Percentiles rank a stretch among this genome's conserved stretches.
These are phyloP conservation scores for Glossophaga mutica DNA, from an alignment of 2,797 vertebrate species.

Conservation along the genomic window DNA sequence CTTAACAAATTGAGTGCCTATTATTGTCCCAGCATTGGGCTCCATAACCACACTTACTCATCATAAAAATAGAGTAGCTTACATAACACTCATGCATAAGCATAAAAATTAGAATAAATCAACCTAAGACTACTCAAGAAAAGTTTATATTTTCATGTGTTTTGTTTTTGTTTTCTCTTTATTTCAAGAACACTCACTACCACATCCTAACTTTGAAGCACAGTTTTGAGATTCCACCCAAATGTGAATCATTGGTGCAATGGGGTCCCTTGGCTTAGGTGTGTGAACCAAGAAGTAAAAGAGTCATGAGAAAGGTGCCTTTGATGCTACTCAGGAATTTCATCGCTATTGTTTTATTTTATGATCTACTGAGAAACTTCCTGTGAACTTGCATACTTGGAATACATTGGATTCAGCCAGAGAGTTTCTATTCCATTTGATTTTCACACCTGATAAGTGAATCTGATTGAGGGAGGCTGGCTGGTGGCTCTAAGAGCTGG, in stretches of 20 bases:
- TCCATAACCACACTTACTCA: neutral
- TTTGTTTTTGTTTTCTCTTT: neutral
- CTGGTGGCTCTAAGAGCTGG: neutral
- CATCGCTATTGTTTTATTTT: neutral
- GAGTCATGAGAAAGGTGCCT: neutral
- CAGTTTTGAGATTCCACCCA: neutral
- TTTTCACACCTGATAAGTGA: constrained; percentile 48
- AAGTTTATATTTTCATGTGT: neutral
- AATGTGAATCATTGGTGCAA: neutral
- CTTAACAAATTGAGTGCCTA: neutral
- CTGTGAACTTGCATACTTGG: neutral
- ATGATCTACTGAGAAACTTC: constrained; percentile 26
- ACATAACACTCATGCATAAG: neutral
- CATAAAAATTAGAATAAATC: neutral
- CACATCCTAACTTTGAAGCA: constrained; percentile 4
- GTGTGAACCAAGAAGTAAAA: neutral
- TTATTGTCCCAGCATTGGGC: neutral
- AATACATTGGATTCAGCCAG: neutral
- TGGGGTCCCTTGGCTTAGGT: neutral
- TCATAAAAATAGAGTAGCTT: neutral
- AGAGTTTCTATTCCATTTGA: neutral
- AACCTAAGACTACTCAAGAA: neutral
- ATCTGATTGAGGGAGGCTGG: constrained; percentile 1
- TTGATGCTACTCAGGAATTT: constrained; percentile 37
- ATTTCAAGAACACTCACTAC: neutral